Evolutionary conservation across 2,888 invertebrate species (phyloP), one percentile per base, ranked within the genome.

Genomic region (Steromphala cineraria): DNA sequence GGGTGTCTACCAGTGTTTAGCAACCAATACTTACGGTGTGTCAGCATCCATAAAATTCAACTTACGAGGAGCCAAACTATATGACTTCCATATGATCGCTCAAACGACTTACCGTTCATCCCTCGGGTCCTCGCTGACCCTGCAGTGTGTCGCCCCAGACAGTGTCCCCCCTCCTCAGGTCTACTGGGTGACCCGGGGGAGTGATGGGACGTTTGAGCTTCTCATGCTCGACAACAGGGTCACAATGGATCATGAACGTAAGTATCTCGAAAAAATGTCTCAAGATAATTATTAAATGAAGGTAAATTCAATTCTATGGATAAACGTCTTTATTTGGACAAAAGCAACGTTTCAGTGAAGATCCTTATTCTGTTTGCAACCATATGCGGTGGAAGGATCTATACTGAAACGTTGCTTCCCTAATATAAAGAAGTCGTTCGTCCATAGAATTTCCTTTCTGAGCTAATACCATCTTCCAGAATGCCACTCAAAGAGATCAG

Each of bases 161-260:
- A 99, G 99, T 88, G 98, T 97, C 95, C 99, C 99, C 0, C 97
- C 97, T 91, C 98, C 99, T 0, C 96, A 96, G 84, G 97, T 99
- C 0, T 97, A 97, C 94, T 99, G 99, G 99, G 95, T 98, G 92
- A 95, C 97, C 84, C 96, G 97, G 93, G 94, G 91, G 55, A 83
- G 83, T 0, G 84, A 86, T 36, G 89, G 90, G 19, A 82, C 88
- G 15, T 91, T 89, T 81, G 85, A 84, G 8, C 89, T 90, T 5
- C 87, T 92, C 36, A 91, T 91, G 80, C 89, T 87, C 56, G 88
- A 97, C 92, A 97, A 97, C 0, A 95, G 98, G 82, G 97, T 98
- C 96, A 98, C 98, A 17, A 95, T 98, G 82, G 99, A 99, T 93
- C 98, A 98, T 0, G 98, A 98, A 86, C 91, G 92, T 92, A 82